A percentile compares a stretch with the other conserved stretches of the same genome.
These are phyloP conservation scores for Musca vetustissima DNA, from an alignment of 1,140 invertebrate species.

Conservation along the genomic window DNA sequence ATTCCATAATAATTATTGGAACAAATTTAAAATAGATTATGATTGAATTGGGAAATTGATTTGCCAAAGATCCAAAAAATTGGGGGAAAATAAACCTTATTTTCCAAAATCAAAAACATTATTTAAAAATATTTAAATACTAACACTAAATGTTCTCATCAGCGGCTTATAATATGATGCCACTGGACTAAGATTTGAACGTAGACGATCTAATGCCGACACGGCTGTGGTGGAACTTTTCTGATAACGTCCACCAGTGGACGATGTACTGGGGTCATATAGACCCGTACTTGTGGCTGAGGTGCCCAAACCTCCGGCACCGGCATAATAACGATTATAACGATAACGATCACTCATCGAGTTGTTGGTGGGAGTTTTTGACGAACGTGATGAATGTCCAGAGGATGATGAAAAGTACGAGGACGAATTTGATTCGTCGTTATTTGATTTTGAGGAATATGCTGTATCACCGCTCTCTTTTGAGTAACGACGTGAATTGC, in stretches of 20 bases:
- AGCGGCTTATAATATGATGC: constrained; percentile 52
- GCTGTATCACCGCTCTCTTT: too few species aligned
- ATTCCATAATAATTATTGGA: too few species aligned
- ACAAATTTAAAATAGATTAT: too few species aligned
- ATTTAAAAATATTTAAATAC: constrained; percentile 32
- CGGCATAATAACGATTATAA: constrained; percentile 49
- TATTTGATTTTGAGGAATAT: too few species aligned
- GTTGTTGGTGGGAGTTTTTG: constrained; percentile 20
- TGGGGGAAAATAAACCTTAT: too few species aligned
- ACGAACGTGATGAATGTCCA: constrained; percentile 11
- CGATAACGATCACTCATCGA: constrained; percentile 51
- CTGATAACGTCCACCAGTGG: constrained; percentile 38
- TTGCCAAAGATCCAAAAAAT: too few species aligned
- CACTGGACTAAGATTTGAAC: constrained; percentile 52
- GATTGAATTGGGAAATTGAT: too few species aligned
- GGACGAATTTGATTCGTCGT: neutral
- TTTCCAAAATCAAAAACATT: too few species aligned
- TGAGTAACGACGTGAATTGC: neutral
- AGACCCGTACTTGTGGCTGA: constrained; percentile 14
- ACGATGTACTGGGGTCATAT: constrained; percentile 33
- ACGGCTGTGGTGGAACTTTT: constrained; percentile 47
- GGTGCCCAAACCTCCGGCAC: constrained; percentile 28
- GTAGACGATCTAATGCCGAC: constrained; percentile 49
- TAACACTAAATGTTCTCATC: constrained; percentile 48
- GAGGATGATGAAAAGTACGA: constrained; percentile 7